These are phyloP conservation scores for Trochalopteron elliotii DNA, from an alignment of 2,113 vertebrate species.

Conservation along the genomic window DNA sequence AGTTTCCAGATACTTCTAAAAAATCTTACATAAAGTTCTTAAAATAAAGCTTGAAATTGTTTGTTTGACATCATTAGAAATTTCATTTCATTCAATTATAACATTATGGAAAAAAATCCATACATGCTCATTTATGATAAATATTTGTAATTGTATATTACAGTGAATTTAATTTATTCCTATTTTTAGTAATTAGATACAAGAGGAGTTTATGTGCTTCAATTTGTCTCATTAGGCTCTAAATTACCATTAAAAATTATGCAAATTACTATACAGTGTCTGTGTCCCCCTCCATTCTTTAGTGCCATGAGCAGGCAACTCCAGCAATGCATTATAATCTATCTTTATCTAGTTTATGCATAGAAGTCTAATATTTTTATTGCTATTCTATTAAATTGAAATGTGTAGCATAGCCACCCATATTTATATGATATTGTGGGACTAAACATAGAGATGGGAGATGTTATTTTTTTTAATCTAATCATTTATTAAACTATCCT, in stretches of 20 bases:
- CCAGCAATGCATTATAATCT: conserved; percentile 71
- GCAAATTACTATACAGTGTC: conserved; percentile 20
- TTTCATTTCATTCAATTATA: conserved; percentile 20
- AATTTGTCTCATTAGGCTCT: conserved; percentile 29
- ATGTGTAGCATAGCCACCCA: not conserved
- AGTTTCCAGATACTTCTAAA: not conserved
- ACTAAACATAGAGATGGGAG: conserved; percentile 71
- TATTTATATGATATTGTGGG: conserved; percentile 15
- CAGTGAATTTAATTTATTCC: not conserved
- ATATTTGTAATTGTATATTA: conserved; percentile 33
- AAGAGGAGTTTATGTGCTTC: conserved; percentile 20
- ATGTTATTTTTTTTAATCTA: not conserved
- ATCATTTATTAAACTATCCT: not conserved
- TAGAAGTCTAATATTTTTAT: conserved; percentile 24
- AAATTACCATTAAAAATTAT: conserved; percentile 59
- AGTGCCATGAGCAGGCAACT: conserved; percentile 79
- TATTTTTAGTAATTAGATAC: conserved; percentile 38
- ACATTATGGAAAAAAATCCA: conserved; percentile 9
- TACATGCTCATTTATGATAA: conserved; percentile 13
- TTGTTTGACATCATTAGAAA: conserved; percentile 15
- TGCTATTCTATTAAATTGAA: conserved; percentile 21
- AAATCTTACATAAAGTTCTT: not conserved
- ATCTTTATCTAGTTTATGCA: conserved; percentile 35
- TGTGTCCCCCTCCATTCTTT: conserved; percentile 16
- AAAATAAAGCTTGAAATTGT: conserved; percentile 3